These are phyloP conservation scores for Chaetogeoica ovagalla DNA, from an alignment of 2,888 invertebrate genomes.

Conservation along the genomic window DNA sequence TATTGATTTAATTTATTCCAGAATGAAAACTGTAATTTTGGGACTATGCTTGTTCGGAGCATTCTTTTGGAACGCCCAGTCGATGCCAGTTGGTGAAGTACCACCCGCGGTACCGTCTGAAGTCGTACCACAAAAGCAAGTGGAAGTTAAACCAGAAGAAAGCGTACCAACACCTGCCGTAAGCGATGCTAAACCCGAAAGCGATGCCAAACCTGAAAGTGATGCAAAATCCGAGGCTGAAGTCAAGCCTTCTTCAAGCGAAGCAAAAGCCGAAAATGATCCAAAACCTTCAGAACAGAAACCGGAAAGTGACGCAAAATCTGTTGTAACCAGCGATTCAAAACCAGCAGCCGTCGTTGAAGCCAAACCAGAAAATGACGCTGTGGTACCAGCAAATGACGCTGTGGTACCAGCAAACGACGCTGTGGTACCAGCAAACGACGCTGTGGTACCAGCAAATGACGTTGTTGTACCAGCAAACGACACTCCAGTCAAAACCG, in stretches of 20 bases:
- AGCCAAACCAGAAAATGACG: too few relatives aligned
- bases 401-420: not conserved
- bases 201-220: conserved; percentile 39
- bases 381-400: too few relatives aligned
- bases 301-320: conserved; percentile 44
- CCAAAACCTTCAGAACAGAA: conserved; percentile 39
- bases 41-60: conserved; percentile 46
- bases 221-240: conserved; percentile 17
- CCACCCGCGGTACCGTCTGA: not conserved
- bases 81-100: conserved; percentile 40
- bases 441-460: not conserved
- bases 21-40: conserved; percentile 51
- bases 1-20: conserved; percentile 15
- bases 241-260: conserved; percentile 12
- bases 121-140: conserved; percentile 15
- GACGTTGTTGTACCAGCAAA: not conserved
- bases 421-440: not conserved
- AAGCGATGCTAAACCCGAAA: conserved; percentile 52
- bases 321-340: conserved; percentile 10
- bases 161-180: conserved; percentile 24
- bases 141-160: conserved; percentile 12
- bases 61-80: conserved; percentile 44
- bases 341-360: not conserved
- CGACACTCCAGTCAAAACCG: not conserved
- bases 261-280: conserved; percentile 48